A percentile compares a stretch with the other conserved stretches of the same genome.
phyloP scores from a whole-genome alignment of 2,888 invertebrate genomes.

The Dryomyza anilis region DNA sequence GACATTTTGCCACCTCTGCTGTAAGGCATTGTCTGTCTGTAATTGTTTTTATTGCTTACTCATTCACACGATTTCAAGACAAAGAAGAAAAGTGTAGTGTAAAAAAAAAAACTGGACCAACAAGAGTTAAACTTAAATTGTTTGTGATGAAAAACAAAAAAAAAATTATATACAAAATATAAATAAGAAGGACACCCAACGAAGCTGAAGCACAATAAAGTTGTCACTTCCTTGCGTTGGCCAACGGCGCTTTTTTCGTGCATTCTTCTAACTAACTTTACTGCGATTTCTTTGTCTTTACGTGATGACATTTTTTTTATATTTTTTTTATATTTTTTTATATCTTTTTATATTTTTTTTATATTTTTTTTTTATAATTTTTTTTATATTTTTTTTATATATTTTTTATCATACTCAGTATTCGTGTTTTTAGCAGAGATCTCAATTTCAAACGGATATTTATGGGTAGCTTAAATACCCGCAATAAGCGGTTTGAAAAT shows the following conservation, averaged over 20 bases:
- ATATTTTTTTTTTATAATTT: neutral
- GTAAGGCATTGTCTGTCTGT: neutral
- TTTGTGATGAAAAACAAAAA: no score
- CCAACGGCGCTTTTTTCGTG: neutral
- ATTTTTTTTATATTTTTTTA: neutral
- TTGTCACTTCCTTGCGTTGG: neutral
- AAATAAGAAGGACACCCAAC: neutral
- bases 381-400: neutral
- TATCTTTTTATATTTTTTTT: no score
- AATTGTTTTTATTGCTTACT: constrained; percentile 15
- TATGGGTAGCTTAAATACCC: no score
- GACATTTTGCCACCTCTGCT: neutral
- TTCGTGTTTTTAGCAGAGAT: no score
- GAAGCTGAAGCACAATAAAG: constrained; percentile 10
- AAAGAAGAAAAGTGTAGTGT: neutral
- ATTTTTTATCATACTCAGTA: neutral
- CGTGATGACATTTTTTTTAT: neutral
- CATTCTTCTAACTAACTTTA: neutral
- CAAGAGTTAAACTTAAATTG: constrained; percentile 6
- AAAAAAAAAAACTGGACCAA: neutral
- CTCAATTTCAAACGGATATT: no score
- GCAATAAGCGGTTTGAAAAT: no score
- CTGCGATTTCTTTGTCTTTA: neutral
- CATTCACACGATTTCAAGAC: neutral
- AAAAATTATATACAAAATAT: no score